These are phyloP conservation scores for Dendrolimus pini DNA, from an alignment of 2,888 invertebrate genomes.

Conservation along the genomic window DNA sequence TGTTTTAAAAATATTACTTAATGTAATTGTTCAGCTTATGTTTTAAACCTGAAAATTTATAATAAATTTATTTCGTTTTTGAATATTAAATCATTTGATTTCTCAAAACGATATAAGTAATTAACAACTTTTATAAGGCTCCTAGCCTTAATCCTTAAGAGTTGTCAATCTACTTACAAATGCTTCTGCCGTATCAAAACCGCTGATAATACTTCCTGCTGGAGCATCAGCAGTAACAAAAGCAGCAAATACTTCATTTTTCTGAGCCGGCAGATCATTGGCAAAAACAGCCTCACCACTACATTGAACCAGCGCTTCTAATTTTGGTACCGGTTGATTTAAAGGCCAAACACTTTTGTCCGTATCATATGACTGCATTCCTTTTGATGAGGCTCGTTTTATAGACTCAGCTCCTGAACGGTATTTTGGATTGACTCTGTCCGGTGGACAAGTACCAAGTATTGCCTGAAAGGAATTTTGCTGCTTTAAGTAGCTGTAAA, in stretches of 20 bases:
- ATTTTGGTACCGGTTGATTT: constrained; percentile 84
- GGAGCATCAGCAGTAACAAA: constrained; percentile 79
- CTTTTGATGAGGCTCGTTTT: constrained; percentile 80
- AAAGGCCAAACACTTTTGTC: constrained; percentile 83
- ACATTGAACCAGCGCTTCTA: constrained; percentile 82
- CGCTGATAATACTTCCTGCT: constrained; percentile 73
- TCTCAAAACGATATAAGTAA: too few relatives aligned
- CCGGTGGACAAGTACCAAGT: constrained; percentile 71
- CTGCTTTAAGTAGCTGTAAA: background rate
- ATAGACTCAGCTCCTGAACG: constrained; percentile 77
- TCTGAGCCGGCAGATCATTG: constrained; percentile 82
- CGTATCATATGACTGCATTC: constrained; percentile 82
- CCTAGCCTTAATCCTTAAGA: too few relatives aligned
- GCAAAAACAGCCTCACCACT: constrained; percentile 87
- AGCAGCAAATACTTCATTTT: constrained; percentile 82
- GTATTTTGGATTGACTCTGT: constrained; percentile 59
- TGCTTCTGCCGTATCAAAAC: constrained; percentile 80
- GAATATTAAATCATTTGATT: too few relatives aligned
- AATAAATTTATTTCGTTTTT: too few relatives aligned
- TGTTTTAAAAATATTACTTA: too few relatives aligned
- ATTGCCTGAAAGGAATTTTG: constrained; percentile 47
- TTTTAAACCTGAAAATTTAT: too few relatives aligned
- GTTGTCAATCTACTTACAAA: constrained; percentile 63
- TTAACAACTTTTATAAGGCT: too few relatives aligned
- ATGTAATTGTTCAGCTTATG: too few relatives aligned